Evolutionary conservation across 1,140 invertebrate species (phyloP), one percentile per base, ranked within the genome.

Genomic region (Ectropis grisescens): DNA sequence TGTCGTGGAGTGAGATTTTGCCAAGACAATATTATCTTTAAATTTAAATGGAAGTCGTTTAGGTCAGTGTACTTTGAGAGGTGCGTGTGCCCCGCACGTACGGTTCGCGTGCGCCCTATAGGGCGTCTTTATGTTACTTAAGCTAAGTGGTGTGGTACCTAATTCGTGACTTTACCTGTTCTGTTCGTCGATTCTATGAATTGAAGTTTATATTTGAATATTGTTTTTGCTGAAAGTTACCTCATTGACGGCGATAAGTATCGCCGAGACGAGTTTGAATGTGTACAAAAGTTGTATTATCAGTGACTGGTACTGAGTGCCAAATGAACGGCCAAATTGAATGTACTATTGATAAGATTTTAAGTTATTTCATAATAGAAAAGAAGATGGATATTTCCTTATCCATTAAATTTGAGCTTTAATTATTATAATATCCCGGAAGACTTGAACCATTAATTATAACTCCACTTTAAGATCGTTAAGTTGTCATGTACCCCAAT

Each of bases 1-100:
- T 71, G 64, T 59, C 58, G 72, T 67, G 72, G 67, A 76, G 72
- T 81, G 76, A 81, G 72, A 78, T 71, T 76, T 68, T 74, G 72
- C 51, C 56, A 51, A 78, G 72, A 81, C 72, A 78, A 78, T 81
- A 78, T 75, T 75, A 75, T 71, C 65, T 76, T 64, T 70, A 72
- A 74, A 60, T 58, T 42, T 43, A 39, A 47, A 55, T 4, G 16
- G n/a, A n/a, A n/a, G n/a, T 69, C 46, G 54, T 70, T 58, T 65
- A 74, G 64, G 58, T n/a, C n/a, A n/a, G n/a, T n/a, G n/a, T n/a
- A n/a, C n/a, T n/a, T n/a, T n/a, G n/a, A n/a, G n/a, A n/a, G n/a
- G n/a, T n/a, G n/a, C n/a, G n/a, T n/a, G n/a, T n/a, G n/a, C n/a
- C n/a, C n/a, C n/a, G n/a, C n/a, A n/a, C n/a, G n/a, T n/a, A n/a